Conservation (phyloP, 2,113 vertebrate species). For the Henicopernis longicauda region DNA sequence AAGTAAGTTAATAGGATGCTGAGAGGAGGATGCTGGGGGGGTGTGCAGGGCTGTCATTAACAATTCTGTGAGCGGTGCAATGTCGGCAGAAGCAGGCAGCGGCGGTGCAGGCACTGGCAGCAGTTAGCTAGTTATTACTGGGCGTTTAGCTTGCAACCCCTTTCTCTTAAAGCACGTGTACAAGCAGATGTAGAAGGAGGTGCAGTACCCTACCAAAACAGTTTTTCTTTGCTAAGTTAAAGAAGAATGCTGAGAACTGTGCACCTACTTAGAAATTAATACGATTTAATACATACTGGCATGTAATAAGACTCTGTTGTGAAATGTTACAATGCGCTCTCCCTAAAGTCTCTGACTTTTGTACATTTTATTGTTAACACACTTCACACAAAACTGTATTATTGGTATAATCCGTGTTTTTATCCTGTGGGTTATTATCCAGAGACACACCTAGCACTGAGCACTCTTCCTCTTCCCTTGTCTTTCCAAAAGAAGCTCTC, state of each 20-base stretch:
- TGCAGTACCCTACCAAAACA: not conserved
- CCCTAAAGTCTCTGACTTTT: not conserved
- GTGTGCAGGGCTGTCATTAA: not conserved
- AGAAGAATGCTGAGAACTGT: not conserved
- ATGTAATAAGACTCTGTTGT: not conserved
- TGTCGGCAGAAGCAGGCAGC: not conserved
- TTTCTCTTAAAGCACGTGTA: not conserved
- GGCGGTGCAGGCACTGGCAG: not conserved
- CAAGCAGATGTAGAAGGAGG: not conserved
- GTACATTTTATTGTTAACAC: not conserved
- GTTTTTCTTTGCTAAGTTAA: not conserved
- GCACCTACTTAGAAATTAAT: not conserved
- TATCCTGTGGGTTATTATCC: not conserved
- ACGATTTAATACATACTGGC: not conserved
- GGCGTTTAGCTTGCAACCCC: not conserved
- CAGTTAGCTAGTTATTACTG: not conserved
- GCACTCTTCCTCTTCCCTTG: not conserved
- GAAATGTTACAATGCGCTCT: not conserved
- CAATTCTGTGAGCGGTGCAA: not conserved
- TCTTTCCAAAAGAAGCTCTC: not conserved
- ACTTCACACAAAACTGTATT: not conserved
- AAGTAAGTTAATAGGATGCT: not conserved
- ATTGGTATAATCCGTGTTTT: not conserved
- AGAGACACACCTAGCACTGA: not conserved
- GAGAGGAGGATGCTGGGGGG: not conserved